phyloP scores from a whole-genome alignment of 1,140 invertebrate species.

The Lordiphosa clarofinis region DNA sequence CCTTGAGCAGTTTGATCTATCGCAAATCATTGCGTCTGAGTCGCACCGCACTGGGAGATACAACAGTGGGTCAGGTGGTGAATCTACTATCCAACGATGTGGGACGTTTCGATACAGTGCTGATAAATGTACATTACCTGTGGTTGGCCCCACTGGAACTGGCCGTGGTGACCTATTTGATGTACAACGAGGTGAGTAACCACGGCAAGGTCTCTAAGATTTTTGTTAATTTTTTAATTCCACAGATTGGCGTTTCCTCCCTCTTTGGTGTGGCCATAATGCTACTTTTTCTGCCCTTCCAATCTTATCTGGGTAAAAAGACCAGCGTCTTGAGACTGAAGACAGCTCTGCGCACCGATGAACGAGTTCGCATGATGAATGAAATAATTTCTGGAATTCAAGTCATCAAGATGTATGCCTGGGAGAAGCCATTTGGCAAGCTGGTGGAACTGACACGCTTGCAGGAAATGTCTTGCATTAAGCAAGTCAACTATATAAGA shows the following conservation, averaged over 20 bases:
- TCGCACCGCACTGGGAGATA: constrained; percentile 85
- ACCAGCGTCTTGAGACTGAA: constrained; percentile 84
- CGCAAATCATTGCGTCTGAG: constrained; percentile 84
- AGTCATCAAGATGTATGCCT: constrained; percentile 96
- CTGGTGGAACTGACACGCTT: constrained; percentile 82
- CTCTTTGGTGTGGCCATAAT: constrained; percentile 89
- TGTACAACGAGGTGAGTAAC: constrained; percentile 70
- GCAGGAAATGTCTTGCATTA: constrained; percentile 82
- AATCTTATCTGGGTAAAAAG: constrained; percentile 87
- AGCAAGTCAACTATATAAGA: constrained; percentile 84
- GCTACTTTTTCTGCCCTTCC: constrained; percentile 90
- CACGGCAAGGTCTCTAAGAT: neutral
- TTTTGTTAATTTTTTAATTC: constrained; percentile 13
- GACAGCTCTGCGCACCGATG: constrained; percentile 88
- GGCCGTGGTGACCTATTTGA: constrained; percentile 80
- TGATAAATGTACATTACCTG: constrained; percentile 78
- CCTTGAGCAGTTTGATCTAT: constrained; percentile 85
- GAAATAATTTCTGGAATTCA: constrained; percentile 93
- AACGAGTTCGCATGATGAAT: constrained; percentile 91
- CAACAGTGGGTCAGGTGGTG: constrained; percentile 89
- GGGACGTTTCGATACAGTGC: constrained; percentile 76
- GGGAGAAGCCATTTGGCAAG: constrained; percentile 89
- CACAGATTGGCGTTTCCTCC: constrained; percentile 81
- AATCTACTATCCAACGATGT: constrained; percentile 86
- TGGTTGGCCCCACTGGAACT: constrained; percentile 82